Percentiles rank a stretch among this genome's conserved stretches.
Conservation (phyloP, 2,797 vertebrate genomes). For the Thamnophis elegans region DNA sequence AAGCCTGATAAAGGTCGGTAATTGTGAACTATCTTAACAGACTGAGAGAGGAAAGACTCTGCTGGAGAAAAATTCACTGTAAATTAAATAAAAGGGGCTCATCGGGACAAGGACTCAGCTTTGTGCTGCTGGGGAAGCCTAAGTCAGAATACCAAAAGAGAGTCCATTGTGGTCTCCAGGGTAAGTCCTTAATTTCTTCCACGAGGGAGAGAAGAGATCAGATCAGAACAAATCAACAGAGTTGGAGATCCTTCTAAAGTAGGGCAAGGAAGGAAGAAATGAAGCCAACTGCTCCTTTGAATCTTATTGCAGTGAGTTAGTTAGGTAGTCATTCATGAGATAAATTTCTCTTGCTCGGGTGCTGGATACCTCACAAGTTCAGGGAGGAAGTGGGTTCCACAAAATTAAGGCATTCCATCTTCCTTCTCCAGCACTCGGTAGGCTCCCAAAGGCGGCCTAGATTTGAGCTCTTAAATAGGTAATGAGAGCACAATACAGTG, state of each 20-base stretch:
- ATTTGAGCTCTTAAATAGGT: constrained; percentile 62
- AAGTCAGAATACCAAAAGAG: no score
- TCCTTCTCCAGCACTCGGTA: neutral
- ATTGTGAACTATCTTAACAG: no score
- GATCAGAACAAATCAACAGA: neutral
- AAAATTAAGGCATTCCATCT: constrained; percentile 50
- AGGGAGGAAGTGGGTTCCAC: constrained; percentile 11
- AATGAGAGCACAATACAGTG: constrained; percentile 58
- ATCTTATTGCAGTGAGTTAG: neutral
- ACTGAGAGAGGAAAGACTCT: no score
- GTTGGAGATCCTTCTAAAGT: neutral
- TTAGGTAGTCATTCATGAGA: neutral
- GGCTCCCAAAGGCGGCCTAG: constrained; percentile 7
- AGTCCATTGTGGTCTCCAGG: neutral
- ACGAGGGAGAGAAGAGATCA: neutral
- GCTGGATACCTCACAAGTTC: neutral
- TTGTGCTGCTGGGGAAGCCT: no score
- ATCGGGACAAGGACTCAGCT: no score
- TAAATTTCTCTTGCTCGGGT: neutral
- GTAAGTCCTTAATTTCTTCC: neutral
- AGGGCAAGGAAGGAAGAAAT: neutral
- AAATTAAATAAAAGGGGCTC: no score
- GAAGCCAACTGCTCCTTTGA: neutral
- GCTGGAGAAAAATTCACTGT: no score
- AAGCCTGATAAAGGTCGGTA: no score